These are phyloP conservation scores for Anthopleura xanthogrammica DNA, from an alignment of 92 coral and sea anemone species.

Conservation along the genomic window DNA sequence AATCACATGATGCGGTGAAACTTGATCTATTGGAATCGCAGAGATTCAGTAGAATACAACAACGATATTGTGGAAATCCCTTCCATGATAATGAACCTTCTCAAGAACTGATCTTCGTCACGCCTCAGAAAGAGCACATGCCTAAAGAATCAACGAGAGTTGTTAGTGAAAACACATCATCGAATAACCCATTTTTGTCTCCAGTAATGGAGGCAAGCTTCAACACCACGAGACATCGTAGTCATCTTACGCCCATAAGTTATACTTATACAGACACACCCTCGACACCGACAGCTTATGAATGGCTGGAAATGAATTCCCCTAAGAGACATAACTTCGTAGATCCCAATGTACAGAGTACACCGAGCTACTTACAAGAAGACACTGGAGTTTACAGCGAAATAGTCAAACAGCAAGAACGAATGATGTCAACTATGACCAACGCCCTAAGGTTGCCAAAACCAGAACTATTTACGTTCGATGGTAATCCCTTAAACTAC, in stretches of 20 bases:
- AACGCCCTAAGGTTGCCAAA: conserved; percentile 31
- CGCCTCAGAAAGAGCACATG: background rate
- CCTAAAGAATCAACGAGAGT: conserved; percentile 16
- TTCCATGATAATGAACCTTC: background rate
- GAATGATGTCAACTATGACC: background rate
- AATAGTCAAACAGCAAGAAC: conserved; percentile 7
- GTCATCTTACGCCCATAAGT: background rate
- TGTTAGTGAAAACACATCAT: conserved; percentile 6
- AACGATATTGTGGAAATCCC: background rate
- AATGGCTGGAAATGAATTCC: background rate
- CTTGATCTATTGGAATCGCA: background rate
- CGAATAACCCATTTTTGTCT: conserved; percentile 10
- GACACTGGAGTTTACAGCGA: conserved; percentile 2
- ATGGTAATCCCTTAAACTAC: conserved; percentile 8
- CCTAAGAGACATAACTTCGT: too few species aligned
- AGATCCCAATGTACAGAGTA: too few species aligned
- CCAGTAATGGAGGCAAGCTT: background rate
- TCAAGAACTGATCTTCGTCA: conserved; percentile 2
- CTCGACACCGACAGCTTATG: conserved; percentile 3
- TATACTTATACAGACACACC: background rate
- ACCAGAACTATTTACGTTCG: conserved; percentile 17
- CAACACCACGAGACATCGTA: background rate
- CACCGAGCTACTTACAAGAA: too few species aligned
- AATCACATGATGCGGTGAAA: background rate
- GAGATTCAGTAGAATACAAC: background rate